Percentiles rank a stretch among this genome's conserved stretches.
Conservation (phyloP, 2,113 vertebrate genomes). For the Ptyas mucosa region DNA sequence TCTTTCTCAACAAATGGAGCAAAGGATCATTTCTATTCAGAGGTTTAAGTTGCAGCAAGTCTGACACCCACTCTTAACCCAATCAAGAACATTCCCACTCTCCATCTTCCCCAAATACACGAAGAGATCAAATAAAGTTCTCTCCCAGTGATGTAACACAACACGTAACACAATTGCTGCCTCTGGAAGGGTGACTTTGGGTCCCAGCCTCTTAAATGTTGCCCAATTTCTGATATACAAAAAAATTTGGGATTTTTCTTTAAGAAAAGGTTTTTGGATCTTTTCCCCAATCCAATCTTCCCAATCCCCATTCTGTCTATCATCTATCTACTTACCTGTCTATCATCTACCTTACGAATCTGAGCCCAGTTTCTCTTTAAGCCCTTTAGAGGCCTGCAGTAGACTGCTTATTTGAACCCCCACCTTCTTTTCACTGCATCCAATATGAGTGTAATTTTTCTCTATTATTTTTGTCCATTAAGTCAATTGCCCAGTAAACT, state of each 20-base stretch:
- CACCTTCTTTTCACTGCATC: neutral
- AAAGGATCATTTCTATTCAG: neutral
- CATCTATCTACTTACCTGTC: neutral
- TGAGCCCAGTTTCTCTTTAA: neutral
- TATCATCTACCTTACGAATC: neutral
- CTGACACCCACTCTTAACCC: neutral
- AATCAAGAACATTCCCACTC: neutral
- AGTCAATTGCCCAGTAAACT: neutral
- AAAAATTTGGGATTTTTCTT: neutral
- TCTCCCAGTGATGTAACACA: neutral
- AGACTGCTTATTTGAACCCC: neutral
- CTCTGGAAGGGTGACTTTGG: neutral
- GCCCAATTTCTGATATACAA: neutral
- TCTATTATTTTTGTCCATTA: neutral
- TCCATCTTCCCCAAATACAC: neutral
- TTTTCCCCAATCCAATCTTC: neutral
- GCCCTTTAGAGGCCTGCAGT: neutral
- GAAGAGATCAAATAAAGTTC: neutral
- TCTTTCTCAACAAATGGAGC: neutral
- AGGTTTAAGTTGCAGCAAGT: neutral
- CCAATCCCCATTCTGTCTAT: neutral
- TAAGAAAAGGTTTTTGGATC: neutral
- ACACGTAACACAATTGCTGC: neutral
- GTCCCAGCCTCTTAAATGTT: neutral
- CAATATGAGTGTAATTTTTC: neutral